Evolutionary conservation across 1,140 invertebrate species (phyloP).

Genomic region (Eueides isabella): DNA sequence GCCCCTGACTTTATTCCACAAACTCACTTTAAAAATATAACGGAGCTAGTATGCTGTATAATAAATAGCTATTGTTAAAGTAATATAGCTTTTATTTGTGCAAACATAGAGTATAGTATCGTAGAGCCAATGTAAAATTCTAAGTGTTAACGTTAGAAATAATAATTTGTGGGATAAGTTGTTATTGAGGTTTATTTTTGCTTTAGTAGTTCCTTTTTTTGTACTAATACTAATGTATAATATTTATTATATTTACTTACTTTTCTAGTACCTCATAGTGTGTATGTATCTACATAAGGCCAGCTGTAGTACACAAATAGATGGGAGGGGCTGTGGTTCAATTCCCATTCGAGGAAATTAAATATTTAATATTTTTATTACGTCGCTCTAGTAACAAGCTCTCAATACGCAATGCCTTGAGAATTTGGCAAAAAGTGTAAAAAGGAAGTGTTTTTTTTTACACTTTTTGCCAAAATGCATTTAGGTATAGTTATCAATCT

Average conservation of each 20-base stretch:
- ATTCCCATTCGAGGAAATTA: too few species aligned
- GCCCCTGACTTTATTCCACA: background rate
- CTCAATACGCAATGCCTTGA: too few species aligned
- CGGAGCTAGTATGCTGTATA: background rate
- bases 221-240: background rate
- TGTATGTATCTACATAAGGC: too few species aligned
- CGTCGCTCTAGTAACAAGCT: too few species aligned
- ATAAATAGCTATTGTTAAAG: background rate
- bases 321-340: too few species aligned
- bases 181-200: background rate
- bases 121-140: background rate
- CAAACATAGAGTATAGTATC: background rate
- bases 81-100: background rate
- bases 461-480: too few species aligned
- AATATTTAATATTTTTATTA: too few species aligned
- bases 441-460: too few species aligned
- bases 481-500: too few species aligned
- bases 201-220: background rate
- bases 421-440: too few species aligned
- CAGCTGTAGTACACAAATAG: too few species aligned
- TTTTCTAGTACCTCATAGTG: too few species aligned
- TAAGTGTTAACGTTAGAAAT: conserved; percentile 5
- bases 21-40: background rate
- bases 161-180: background rate
- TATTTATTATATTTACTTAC: background rate